These are phyloP conservation scores for Heliothis peltigera DNA, from an alignment of 2,888 invertebrate genomes.

Conservation along the genomic window DNA sequence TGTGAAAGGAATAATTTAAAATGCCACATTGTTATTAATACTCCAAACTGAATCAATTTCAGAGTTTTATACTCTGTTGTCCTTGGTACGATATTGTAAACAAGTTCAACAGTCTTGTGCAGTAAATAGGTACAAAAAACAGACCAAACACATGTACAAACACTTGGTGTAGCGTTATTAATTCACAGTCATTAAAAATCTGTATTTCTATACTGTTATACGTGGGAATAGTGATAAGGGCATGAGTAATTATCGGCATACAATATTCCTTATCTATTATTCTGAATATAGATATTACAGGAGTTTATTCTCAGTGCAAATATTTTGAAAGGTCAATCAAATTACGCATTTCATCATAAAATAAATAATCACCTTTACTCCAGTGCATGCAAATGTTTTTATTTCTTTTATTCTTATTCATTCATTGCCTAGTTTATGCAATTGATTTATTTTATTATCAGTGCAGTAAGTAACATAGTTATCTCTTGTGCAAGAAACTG, in stretches of 20 bases:
- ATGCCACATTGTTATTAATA: neutral
- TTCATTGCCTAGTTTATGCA: too few species aligned
- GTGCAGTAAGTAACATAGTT: too few species aligned
- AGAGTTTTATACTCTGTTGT: neutral
- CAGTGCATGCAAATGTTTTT: too few species aligned
- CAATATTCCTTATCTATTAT: conserved; percentile 11
- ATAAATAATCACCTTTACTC: too few species aligned
- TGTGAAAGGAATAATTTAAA: too few species aligned
- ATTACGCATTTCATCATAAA: too few species aligned
- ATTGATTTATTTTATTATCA: too few species aligned
- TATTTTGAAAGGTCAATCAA: too few species aligned
- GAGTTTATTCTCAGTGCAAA: neutral
- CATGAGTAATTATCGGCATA: conserved; percentile 16
- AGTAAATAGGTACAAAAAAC: neutral
- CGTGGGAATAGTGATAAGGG: conserved; percentile 25
- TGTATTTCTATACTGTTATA: neutral
- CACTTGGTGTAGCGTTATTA: neutral
- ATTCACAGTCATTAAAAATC: neutral
- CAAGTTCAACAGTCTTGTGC: conserved; percentile 3
- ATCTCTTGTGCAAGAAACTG: too few species aligned
- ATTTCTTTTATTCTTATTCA: too few species aligned
- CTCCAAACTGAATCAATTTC: conserved; percentile 1
- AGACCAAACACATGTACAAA: neutral
- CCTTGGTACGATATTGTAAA: neutral
- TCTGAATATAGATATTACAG: conserved; percentile 22